Evolutionary conservation across 92 coral and sea anemone species (phyloP).

Genomic region (Anthopleura xanthogrammica): DNA sequence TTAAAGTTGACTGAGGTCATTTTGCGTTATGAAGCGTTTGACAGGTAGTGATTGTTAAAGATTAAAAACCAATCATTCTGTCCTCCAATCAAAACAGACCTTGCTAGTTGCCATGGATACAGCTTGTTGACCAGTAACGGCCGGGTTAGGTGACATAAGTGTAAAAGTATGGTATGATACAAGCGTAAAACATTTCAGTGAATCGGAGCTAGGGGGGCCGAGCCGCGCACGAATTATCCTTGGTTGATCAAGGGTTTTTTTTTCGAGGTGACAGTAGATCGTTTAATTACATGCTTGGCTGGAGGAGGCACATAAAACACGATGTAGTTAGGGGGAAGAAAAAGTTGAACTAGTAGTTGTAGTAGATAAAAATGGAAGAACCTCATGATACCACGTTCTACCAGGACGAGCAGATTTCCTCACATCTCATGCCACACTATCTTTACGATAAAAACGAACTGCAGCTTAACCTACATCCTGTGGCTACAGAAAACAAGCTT

Average conservation of each 20-base stretch:
- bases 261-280: conserved; percentile 34
- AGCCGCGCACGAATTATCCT: conserved; percentile 23
- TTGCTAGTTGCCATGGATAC: conserved; percentile 49
- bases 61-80: conserved; percentile 43
- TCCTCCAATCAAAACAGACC: conserved; percentile 55
- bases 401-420: conserved; percentile 89
- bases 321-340: conserved; percentile 50
- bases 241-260: conserved; percentile 40
- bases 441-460: conserved; percentile 83
- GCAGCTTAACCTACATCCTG: conserved; percentile 85
- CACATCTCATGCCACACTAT: conserved; percentile 89
- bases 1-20: conserved; percentile 72
- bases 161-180: conserved; percentile 62
- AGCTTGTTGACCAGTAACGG: conserved; percentile 47
- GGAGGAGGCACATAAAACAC: conserved; percentile 38
- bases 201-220: conserved; percentile 32
- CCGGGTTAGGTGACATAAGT: conserved; percentile 51
- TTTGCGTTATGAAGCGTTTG: conserved; percentile 67
- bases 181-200: conserved; percentile 40
- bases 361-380: conserved; percentile 85
- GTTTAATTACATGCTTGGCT: conserved; percentile 48
- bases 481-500: conserved; percentile 77
- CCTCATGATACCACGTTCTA: conserved; percentile 90
- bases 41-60: conserved; percentile 64
- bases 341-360: conserved; percentile 49